phyloP scores from a whole-genome alignment of 2,888 invertebrate genomes.

The Physocephala rufipes region DNA sequence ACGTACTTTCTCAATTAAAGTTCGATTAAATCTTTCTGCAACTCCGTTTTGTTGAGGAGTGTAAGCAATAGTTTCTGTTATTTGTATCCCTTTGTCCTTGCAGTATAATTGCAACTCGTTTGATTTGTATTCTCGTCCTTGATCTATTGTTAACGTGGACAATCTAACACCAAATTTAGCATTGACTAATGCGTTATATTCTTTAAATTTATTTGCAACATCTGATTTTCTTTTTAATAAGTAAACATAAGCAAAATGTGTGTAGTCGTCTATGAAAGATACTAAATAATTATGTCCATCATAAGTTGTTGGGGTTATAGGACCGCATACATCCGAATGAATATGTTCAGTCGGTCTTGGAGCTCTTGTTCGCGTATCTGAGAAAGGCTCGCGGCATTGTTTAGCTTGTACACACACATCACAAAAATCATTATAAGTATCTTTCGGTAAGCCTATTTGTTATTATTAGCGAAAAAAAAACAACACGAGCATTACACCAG shows the following conservation, averaged over 20 bases:
- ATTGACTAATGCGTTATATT: conserved; percentile 27
- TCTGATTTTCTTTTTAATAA: conserved; percentile 37
- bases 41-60: conserved; percentile 40
- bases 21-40: conserved; percentile 37
- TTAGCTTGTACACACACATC: too few relatives aligned
- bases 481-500: too few relatives aligned
- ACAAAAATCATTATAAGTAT: too few relatives aligned
- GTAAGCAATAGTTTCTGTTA: conserved; percentile 40
- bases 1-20: conserved; percentile 35
- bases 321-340: conserved; percentile 37
- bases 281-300: conserved; percentile 32
- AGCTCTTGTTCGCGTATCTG: conserved; percentile 11
- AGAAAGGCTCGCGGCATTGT: too few relatives aligned
- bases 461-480: too few relatives aligned
- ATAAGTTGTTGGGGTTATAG: conserved; percentile 33
- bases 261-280: conserved; percentile 36
- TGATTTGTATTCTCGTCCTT: conserved; percentile 33
- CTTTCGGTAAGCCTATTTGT: too few relatives aligned
- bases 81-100: conserved; percentile 30
- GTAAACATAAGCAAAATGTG: conserved; percentile 21
- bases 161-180: conserved; percentile 36
- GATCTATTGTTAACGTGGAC: conserved; percentile 32
- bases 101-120: conserved; percentile 35
- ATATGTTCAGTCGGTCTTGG: conserved; percentile 35
- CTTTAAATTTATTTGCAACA: conserved; percentile 38